Evolutionary conservation across 2,888 invertebrate species (phyloP), one percentile per base, ranked within the genome.

Genomic region (Volucella zonaria): DNA sequence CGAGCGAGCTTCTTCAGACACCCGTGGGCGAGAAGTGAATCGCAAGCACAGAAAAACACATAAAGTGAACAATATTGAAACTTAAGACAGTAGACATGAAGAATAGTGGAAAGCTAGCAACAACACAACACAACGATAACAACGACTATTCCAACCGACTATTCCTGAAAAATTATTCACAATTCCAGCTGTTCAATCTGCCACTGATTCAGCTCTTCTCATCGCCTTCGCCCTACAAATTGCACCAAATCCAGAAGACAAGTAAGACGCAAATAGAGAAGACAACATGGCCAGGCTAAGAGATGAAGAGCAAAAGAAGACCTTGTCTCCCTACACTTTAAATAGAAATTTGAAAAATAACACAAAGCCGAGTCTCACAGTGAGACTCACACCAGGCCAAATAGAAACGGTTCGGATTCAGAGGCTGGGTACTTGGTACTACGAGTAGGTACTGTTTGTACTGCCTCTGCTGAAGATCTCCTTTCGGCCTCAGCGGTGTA

Each of bases 161-260:
- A 71, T 62, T 66, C 47, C 56, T 85, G 56, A 54, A 71, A 71
- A 80, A 75, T 70, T 76, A 80, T 73, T 76, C 79, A 76, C 80
- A 67, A 62, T 80, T 75, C 67, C 80, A 85, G 70, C 83, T 85
- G 83, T 85, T 80, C 80, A 76, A 70, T 79, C 74, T 79, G 40
- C 49, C 75, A 56, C 11, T 14, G 54, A 68, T 31, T 61, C 58
- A 64, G 40, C 15, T 31, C 49, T 62, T 1, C 12, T 31, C 43
- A 74, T 14, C 8, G 31, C 31, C 23, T 38, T 31, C n/a, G 62
- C 62, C 52, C 31, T 45, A 38, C 4, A 14, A 59, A 59, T 49
- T 49, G 43, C 23, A 51, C 43, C 54, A 10, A 38, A 10, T 3
- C 12, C 10, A 23, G 8, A n/a, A 11, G 59, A 38, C 52, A 18